phyloP scores from a whole-genome alignment of 2,797 vertebrate genomes.

The Neomorphus geoffroyi region DNA sequence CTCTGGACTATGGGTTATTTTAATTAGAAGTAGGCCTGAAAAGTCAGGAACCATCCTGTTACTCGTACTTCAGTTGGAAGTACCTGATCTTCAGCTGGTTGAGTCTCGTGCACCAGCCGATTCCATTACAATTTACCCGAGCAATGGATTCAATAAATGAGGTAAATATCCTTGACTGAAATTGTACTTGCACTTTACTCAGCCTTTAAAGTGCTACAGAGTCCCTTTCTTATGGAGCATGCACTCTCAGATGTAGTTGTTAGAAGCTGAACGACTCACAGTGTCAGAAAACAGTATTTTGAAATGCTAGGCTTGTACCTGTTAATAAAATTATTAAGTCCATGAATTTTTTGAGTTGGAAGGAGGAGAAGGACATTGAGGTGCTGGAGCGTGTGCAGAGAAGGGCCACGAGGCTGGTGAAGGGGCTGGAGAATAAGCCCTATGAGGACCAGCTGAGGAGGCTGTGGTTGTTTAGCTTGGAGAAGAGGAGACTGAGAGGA shows the following conservation, averaged over 20 bases:
- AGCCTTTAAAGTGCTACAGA: conserved; percentile 10
- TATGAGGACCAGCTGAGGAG: too few species aligned
- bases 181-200: not conserved
- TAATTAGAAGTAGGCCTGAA: not conserved
- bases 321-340: not conserved
- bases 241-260: not conserved
- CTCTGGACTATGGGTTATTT: not conserved
- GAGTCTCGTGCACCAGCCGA: not conserved
- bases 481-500: too few species aligned
- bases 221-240: not conserved
- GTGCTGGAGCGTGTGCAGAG: too few species aligned
- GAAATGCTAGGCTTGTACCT: not conserved
- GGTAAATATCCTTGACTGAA: conserved; percentile 14
- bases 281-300: not conserved
- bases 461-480: too few species aligned
- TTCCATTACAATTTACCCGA: conserved; percentile 33
- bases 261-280: not conserved
- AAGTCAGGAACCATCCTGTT: not conserved
- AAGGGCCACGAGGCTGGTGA: too few species aligned
- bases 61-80: not conserved
- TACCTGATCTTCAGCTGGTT: not conserved
- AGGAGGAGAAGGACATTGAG: not conserved
- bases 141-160: not conserved
- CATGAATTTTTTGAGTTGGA: not conserved
- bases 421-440: too few species aligned